Conservation (phyloP, 2,888 invertebrate genomes). For the Nephrotoma appendiculata region DNA sequence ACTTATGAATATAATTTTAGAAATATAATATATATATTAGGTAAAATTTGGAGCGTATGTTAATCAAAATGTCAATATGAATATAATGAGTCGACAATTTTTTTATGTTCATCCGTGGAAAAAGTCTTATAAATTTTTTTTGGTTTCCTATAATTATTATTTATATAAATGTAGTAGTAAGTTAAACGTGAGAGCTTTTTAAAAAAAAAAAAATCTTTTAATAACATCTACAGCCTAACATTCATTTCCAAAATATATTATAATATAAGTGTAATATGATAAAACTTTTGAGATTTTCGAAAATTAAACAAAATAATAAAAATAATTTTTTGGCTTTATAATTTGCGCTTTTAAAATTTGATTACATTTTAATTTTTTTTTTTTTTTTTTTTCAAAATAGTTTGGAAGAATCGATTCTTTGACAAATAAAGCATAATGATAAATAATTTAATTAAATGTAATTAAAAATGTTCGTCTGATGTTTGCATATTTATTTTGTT, state of each 20-base stretch:
- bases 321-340: not conserved
- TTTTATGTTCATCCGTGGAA: not conserved
- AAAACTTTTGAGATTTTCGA: not conserved
- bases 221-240: not conserved
- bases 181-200: not conserved
- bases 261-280: not conserved
- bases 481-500: not conserved
- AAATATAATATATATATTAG: not conserved
- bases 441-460: not conserved
- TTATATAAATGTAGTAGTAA: not conserved
- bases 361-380: not conserved
- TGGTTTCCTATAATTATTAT: not conserved
- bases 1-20: not conserved
- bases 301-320: not conserved
- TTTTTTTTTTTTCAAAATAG: not conserved
- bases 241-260: not conserved
- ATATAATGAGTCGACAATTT: not conserved
- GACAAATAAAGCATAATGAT: not conserved
- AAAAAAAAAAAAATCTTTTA: not conserved
- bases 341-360: not conserved
- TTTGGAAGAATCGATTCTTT: not conserved
- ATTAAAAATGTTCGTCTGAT: not conserved
- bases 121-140: not conserved
- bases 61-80: not conserved
- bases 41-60: not conserved